Conservation (phyloP, 2,888 invertebrate species). For the Itoplectis maculator region DNA sequence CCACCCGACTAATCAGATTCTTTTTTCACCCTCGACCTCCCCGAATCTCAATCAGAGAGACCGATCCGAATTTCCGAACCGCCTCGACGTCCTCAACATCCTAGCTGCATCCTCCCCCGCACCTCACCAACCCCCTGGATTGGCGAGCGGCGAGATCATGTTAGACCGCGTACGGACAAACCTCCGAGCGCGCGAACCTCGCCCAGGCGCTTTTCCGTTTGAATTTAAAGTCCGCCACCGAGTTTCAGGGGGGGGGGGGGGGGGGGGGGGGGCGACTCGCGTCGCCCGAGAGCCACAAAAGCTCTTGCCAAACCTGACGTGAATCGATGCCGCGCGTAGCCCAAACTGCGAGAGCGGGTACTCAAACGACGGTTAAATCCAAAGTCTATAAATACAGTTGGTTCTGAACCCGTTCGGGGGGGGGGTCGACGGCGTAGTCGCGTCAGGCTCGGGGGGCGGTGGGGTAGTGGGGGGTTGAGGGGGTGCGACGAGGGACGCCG, state of each 20-base stretch:
- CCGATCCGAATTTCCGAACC: neutral
- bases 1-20: no score
- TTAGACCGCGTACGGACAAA: neutral
- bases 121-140: neutral
- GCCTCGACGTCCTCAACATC: neutral
- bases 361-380: constrained; percentile 74
- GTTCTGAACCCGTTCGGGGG: constrained; percentile 66
- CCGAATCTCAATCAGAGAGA: neutral
- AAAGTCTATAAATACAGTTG: constrained; percentile 75
- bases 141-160: neutral
- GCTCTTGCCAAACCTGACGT: constrained; percentile 4
- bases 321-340: constrained; percentile 43
- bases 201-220: constrained; percentile 2
- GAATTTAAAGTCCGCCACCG: constrained; percentile 17
- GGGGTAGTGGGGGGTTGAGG: no score
- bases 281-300: no score
- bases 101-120: no score
- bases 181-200: neutral
- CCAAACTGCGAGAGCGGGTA: constrained; percentile 69
- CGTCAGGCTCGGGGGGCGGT: no score
- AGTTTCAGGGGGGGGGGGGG: no score
- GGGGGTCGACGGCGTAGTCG: constrained; percentile 31
- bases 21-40: no score
- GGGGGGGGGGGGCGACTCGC: no score
- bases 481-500: constrained; percentile 20